Conservation (phyloP, 2,797 vertebrate species). For the Cossypha heuglini region DNA sequence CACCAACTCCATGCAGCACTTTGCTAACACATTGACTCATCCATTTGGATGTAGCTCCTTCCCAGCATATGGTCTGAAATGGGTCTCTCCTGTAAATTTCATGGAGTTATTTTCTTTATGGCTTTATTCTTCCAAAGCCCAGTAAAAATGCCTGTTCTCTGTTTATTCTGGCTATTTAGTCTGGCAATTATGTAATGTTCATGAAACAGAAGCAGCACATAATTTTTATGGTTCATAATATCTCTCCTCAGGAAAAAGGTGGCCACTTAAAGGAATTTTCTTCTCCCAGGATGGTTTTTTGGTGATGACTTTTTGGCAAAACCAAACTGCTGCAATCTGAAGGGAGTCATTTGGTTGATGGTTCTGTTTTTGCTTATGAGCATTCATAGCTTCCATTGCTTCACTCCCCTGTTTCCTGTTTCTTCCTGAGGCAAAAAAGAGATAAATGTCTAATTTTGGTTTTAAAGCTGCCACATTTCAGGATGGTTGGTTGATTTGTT, state of each 20-base stretch:
- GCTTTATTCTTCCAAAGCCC: conserved; percentile 15
- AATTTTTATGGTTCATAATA: conserved; percentile 21
- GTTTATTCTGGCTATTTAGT: conserved; percentile 49
- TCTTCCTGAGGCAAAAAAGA: neutral
- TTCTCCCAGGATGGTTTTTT: neutral
- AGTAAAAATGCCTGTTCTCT: conserved; percentile 22
- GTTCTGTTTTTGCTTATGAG: neutral
- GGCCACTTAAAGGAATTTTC: neutral
- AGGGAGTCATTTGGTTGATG: neutral
- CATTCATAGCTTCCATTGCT: neutral
- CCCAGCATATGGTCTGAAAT: conserved; percentile 54
- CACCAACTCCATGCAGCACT: neutral
- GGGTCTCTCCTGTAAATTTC: conserved; percentile 44
- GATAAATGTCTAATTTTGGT: neutral
- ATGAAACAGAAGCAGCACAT: conserved; percentile 43
- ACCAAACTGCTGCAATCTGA: neutral
- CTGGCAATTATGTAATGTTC: conserved; percentile 9
- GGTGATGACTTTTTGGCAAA: conserved; percentile 17
- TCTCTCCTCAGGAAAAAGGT: conserved; percentile 10
- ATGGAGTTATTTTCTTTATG: conserved; percentile 47
- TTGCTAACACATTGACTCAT: neutral
- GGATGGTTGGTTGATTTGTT: neutral
- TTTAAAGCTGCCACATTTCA: neutral
- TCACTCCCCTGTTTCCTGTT: neutral
- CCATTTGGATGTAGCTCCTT: conserved; percentile 15